Evolutionary conservation across 2,888 invertebrate species (phyloP), one percentile per base, ranked within the genome.

Genomic region (Blastobasis adustella): DNA sequence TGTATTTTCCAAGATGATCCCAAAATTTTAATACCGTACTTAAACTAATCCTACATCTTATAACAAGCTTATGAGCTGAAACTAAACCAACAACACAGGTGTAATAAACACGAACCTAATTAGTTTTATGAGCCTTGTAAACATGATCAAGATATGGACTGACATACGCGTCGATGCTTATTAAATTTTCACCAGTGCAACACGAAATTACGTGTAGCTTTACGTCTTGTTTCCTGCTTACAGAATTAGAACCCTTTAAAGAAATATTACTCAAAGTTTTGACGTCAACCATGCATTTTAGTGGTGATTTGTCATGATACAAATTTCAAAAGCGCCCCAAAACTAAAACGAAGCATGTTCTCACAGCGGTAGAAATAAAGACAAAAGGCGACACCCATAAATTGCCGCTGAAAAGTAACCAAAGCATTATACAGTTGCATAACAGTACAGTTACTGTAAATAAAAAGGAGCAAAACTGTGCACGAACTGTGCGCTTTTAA

Each of bases 401-500:
- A 85, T 86, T 79, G 67, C 71, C 71, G 72, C 76, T 82, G 82
- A 86, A 85, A 86, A 86, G 84, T 84, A 84, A 86, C 82, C 81
- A 84, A 84, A 85, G 79, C 81, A 77, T 81, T 82, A 82, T 83
- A 84, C 85, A 83, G 82, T 85, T 86, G 86, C 86, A 87, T 82
- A 87, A 86, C 83, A 85, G 82, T 78, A 81, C 79, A 75, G 73
- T 77, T 77, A 80, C 79, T 80, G 81, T 85, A 86, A 85, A 86
- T 83, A 86, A 87, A 84, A 82, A 78, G 76, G 79, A 84, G 73
- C 76, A 84, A 79, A 85, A 80, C 80, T 75, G 73, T 73, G 78
- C 81, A 83, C 83, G 82, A 86, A 87, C 82, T 79, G 80, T 82
- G 82, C 81, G 85, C 86, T 87, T 88, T 87, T 88, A 87, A 88